These are phyloP conservation scores for Pterostichus niger DNA, from an alignment of 2,888 invertebrate genomes.

Conservation along the genomic window DNA sequence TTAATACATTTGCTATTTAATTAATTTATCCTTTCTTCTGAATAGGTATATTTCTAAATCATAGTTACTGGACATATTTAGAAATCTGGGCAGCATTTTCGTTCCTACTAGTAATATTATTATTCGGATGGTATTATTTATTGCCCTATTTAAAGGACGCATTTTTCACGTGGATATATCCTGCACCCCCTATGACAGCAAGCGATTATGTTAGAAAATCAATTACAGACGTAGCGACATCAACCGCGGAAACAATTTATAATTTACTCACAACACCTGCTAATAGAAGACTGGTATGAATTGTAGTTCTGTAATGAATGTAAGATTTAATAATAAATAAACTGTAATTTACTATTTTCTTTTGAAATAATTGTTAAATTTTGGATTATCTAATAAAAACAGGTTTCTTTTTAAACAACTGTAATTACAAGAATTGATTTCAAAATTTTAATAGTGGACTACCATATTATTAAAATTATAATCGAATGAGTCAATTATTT, in stretches of 20 bases:
- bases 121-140: constrained; percentile 32
- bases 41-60: constrained; percentile 1
- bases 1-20: no score
- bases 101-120: not conserved
- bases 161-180: constrained; percentile 10
- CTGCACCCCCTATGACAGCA: not conserved
- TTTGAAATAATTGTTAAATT: not conserved
- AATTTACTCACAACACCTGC: constrained; percentile 27
- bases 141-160: not conserved
- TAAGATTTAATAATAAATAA: constrained; percentile 22
- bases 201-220: constrained; percentile 8
- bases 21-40: not conserved
- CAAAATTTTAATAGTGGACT: no score
- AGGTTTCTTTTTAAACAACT: no score
- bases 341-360: not conserved
- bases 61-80: constrained; percentile 27
- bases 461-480: no score
- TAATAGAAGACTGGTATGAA: constrained; percentile 8
- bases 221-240: not conserved
- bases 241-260: not conserved
- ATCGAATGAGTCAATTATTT: no score
- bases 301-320: not conserved
- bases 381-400: not conserved
- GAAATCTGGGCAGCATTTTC: constrained; percentile 31
- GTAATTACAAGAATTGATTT: no score